Base-by-base conservation (phyloP, 1,140 invertebrate species). In the Saccostrea cuccullata region DNA sequence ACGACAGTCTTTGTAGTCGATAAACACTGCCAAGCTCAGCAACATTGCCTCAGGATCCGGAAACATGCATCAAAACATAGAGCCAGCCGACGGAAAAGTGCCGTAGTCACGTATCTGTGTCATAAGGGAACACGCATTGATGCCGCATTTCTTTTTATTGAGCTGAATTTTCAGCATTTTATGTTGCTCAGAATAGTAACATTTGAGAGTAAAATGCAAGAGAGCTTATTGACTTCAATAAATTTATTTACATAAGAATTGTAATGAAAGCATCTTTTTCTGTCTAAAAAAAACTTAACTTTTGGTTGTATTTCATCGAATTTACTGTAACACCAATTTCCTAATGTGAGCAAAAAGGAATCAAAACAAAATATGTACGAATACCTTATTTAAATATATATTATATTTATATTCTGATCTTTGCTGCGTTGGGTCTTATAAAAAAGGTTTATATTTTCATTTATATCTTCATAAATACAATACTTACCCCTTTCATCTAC, bases 1-100 rank as follows among this genome's bases (percentile, higher is more conserved):
- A 70, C 40, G 55, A 26, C 55, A 55, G 77, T 56, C 82, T 87
- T 87, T 87, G 86, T 87, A 87, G 86, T 87, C 86, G 82, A 87
- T 87, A 87, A 87, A 87, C 12, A 55, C 82, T 87, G 82, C 58
- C 86, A 84, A 82, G 73, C 55, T 87, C 86, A 87, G 77, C 86
- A 87, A 84, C 86, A 83, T 55, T 56, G 86, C 86, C 73, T 30
- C 36, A 55, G 86, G 86, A 56, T 83, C 86, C 86, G 86, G 86
- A 87, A 87, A 83, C 82, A 84, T 82, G 86, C 56, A 83, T 83
- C 77, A 82, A 87, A 77, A 58, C 58, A 60, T 47, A 56, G 60
- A 70, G 55, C 55, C 82, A 64, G 30, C 58, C 86, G 82, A 82
- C 56, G 64, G 70, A 82, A 87, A 77, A 87, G 26, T 15, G 47